These are phyloP conservation scores for Aquatica leii DNA, from an alignment of 2,888 invertebrate species.

Conservation along the genomic window DNA sequence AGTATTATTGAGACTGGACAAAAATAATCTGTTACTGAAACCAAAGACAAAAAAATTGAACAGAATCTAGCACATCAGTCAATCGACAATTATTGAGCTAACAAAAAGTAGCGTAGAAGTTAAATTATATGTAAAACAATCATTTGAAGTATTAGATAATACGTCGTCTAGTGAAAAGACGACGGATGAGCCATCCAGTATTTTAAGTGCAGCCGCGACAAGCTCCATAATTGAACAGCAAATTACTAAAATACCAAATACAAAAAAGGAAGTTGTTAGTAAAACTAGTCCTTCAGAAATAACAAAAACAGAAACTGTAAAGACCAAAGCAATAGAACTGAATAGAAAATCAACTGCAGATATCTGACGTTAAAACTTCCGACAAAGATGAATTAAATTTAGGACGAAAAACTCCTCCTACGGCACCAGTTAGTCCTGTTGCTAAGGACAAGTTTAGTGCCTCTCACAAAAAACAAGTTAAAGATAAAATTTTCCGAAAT, in stretches of 20 bases:
- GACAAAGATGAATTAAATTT: constrained; percentile 51
- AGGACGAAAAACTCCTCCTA: constrained; percentile 71
- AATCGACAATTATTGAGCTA: constrained; percentile 1
- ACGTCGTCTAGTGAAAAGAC: neutral
- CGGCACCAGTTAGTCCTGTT: constrained; percentile 72
- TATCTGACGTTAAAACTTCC: constrained; percentile 50
- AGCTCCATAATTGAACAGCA: too few species aligned
- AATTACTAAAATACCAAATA: neutral
- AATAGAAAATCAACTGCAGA: constrained; percentile 57
- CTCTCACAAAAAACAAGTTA: constrained; percentile 56
- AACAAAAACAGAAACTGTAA: constrained; percentile 8
- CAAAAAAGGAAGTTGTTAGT: constrained; percentile 1
- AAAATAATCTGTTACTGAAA: neutral
- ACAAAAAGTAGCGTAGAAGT: constrained; percentile 1
- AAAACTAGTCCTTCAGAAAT: constrained; percentile 42
- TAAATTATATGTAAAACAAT: neutral
- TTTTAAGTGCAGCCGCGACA: too few species aligned
- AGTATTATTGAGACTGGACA: constrained; percentile 1
- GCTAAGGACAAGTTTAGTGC: constrained; percentile 42
- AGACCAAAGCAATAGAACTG: constrained; percentile 41
- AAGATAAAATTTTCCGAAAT: constrained; percentile 63
- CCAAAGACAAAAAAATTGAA: neutral
- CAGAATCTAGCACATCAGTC: neutral
- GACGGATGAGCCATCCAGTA: neutral
- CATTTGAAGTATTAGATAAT: neutral